A percentile compares a stretch with the other conserved stretches of the same genome.
These are phyloP conservation scores for Quiscalus mexicanus DNA, from an alignment of 2,113 vertebrate species.

Conservation along the genomic window DNA sequence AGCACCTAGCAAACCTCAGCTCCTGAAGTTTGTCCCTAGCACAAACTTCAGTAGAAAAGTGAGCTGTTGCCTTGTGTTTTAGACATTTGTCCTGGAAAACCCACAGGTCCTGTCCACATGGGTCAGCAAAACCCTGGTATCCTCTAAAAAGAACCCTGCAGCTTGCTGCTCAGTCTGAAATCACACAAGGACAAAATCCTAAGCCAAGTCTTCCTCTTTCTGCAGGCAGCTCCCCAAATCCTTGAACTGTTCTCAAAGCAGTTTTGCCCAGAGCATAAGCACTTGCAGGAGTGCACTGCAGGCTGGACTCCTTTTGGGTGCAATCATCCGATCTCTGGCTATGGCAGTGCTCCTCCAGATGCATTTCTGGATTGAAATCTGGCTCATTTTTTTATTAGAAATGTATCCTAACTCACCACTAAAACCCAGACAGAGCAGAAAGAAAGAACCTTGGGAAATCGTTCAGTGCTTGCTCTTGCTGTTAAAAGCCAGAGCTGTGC, in stretches of 20 bases:
- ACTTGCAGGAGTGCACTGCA: background rate
- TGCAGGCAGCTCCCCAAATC: background rate
- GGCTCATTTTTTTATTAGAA: background rate
- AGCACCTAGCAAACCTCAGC: background rate
- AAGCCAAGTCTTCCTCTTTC: background rate
- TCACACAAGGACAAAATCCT: background rate
- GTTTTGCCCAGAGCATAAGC: background rate
- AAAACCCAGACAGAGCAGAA: background rate
- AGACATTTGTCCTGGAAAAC: background rate
- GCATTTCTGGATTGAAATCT: background rate
- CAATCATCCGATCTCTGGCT: accelerated
- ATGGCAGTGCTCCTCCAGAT: background rate
- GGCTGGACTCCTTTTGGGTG: background rate
- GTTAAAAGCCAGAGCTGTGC: background rate
- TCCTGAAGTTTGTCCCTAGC: background rate
- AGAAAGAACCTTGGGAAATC: background rate
- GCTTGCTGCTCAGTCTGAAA: background rate
- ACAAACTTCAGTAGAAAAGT: background rate
- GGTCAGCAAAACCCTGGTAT: background rate
- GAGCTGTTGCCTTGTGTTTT: background rate
- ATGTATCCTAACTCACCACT: background rate
- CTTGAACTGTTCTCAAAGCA: accelerated
- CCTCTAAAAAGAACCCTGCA: background rate
- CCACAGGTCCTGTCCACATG: accelerated
- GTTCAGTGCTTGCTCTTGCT: background rate